These are phyloP conservation scores for Heliconius hewitsoni DNA, from an alignment of 1,140 invertebrate species.

Conservation along the genomic window DNA sequence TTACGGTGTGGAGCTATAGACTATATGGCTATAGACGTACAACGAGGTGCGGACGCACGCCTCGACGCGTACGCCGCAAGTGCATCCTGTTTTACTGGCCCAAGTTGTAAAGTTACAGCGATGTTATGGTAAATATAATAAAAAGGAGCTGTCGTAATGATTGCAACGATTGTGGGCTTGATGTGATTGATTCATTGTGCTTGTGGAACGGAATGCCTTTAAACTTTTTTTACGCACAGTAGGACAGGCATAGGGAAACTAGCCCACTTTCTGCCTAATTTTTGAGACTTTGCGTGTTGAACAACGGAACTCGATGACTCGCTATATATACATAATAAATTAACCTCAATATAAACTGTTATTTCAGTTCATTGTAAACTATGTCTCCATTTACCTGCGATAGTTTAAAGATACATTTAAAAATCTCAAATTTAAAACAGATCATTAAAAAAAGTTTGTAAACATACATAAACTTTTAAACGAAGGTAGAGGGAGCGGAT, in stretches of 20 bases:
- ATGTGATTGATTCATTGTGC: too few relatives aligned
- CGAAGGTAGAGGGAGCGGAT: conserved; percentile 13
- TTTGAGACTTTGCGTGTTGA: too few relatives aligned
- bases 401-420: not conserved
- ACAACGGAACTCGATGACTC: too few relatives aligned
- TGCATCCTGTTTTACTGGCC: conserved; percentile 20
- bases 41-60: conserved; percentile 19
- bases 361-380: too few relatives aligned
- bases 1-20: not conserved
- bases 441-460: not conserved
- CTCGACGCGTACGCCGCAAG: conserved; percentile 28
- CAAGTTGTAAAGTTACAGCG: not conserved
- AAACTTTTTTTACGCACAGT: too few relatives aligned
- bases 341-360: too few relatives aligned
- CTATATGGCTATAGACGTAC: not conserved
- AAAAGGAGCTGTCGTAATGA: not conserved
- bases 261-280: too few relatives aligned
- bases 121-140: not conserved
- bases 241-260: too few relatives aligned
- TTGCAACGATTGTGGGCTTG: too few relatives aligned
- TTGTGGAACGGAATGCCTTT: too few relatives aligned
- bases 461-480: conserved; percentile 12
- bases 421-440: not conserved
- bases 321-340: too few relatives aligned
- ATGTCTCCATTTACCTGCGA: not conserved